These are phyloP conservation scores for Dasyurus viverrinus DNA, from an alignment of 2,113 vertebrate species.

Conservation along the genomic window DNA sequence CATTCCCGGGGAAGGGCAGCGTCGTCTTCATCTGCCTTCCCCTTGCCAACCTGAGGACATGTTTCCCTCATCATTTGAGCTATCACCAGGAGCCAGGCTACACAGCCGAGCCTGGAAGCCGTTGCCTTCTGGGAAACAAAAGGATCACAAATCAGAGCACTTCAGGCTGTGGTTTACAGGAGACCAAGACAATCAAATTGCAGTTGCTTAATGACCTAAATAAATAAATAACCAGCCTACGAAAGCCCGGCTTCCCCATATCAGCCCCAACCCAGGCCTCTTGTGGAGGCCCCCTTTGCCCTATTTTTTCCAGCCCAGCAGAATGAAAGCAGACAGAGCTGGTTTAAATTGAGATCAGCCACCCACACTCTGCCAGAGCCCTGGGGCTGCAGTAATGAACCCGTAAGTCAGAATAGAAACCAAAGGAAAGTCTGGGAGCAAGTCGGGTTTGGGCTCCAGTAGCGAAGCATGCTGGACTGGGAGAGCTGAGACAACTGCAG, in stretches of 20 bases:
- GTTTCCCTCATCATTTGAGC: neutral
- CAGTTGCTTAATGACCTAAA: neutral
- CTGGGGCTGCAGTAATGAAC: neutral
- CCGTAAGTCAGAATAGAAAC: neutral
- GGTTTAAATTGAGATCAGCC: neutral
- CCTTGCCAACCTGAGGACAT: neutral
- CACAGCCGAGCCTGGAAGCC: conserved; percentile 8
- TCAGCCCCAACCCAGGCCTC: neutral
- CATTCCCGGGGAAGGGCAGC: neutral
- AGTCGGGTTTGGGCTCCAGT: neutral
- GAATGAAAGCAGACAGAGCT: neutral
- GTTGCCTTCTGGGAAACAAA: conserved; percentile 28
- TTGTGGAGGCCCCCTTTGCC: neutral
- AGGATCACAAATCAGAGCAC: conserved; percentile 7
- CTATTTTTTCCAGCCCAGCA: neutral
- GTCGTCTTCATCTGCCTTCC: neutral
- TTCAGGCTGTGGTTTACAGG: conserved; percentile 41
- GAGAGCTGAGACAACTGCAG: neutral
- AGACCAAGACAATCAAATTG: conserved; percentile 31
- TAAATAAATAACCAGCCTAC: neutral
- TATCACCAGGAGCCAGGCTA: neutral
- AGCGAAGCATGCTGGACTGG: neutral
- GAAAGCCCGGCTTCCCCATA: neutral
- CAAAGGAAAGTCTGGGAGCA: neutral
- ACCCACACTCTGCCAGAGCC: neutral